phyloP scores from a whole-genome alignment of 2,888 invertebrate species.

The Elgonia sp. region DNA sequence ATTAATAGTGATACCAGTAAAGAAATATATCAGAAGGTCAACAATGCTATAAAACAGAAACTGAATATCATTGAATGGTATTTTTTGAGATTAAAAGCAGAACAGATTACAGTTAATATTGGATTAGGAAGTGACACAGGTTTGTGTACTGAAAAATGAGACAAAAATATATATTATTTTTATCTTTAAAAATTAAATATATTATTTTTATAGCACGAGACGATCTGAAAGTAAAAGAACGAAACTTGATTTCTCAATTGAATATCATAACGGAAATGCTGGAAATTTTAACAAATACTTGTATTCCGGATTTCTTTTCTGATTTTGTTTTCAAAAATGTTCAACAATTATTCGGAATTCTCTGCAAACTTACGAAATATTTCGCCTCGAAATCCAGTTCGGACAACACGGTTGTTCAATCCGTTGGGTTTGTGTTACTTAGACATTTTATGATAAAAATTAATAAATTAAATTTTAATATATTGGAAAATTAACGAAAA shows the following conservation, averaged over 20 bases:
- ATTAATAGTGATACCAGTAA: constrained; percentile 85
- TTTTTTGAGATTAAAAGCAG: constrained; percentile 83
- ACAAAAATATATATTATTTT: not conserved
- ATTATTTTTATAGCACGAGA: constrained; percentile 84
- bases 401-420: constrained; percentile 87
- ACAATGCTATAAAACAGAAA: constrained; percentile 85
- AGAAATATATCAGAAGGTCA: constrained; percentile 85
- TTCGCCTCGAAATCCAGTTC: constrained; percentile 88
- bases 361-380: constrained; percentile 89
- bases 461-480: constrained; percentile 4
- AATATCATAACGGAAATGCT: constrained; percentile 88
- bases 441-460: not conserved
- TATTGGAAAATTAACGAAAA: not conserved
- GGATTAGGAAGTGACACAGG: constrained; percentile 80
- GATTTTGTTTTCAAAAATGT: constrained; percentile 89
- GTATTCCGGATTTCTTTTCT: constrained; percentile 85
- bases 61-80: constrained; percentile 83
- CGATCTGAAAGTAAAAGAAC: constrained; percentile 88
- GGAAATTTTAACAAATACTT: constrained; percentile 87
- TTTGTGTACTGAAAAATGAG: constrained; percentile 8
- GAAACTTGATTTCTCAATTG: constrained; percentile 89
- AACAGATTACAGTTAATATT: constrained; percentile 79
- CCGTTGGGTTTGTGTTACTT: constrained; percentile 86
- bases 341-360: constrained; percentile 88
- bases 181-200: constrained; percentile 21